phyloP scores from a whole-genome alignment of 2,888 invertebrate species.

The Villa cingulata region DNA sequence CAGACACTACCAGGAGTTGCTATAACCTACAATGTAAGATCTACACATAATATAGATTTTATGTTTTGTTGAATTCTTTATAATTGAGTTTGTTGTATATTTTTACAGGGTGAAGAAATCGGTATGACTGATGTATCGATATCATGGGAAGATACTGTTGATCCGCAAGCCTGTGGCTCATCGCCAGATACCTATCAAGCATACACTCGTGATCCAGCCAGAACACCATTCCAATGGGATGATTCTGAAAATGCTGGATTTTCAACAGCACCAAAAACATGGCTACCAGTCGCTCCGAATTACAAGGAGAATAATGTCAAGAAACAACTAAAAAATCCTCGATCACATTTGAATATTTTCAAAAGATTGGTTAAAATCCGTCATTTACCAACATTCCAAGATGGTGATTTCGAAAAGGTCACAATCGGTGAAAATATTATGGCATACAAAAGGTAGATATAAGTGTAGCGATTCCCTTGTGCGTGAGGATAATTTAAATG shows the following conservation, averaged over 20 bases:
- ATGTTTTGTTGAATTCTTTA: no score
- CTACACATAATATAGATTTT: no score
- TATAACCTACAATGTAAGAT: slow-evolving; percentile 61
- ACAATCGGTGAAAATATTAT: slow-evolving; percentile 25
- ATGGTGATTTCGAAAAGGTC: slow-evolving; percentile 22
- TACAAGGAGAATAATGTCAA: slow-evolving; percentile 26
- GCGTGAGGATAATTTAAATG: background rate
- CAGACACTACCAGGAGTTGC: slow-evolving; percentile 71
- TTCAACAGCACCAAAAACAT: slow-evolving; percentile 18
- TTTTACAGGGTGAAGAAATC: slow-evolving; percentile 52
- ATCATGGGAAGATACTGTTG: slow-evolving; percentile 46
- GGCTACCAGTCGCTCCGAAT: slow-evolving; percentile 20
- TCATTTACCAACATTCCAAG: slow-evolving; percentile 33
- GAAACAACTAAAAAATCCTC: slow-evolving; percentile 34
- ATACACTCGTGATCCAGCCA: slow-evolving; percentile 39
- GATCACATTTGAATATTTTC: slow-evolving; percentile 45
- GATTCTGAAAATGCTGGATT: slow-evolving; percentile 30
- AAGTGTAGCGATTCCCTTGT: background rate
- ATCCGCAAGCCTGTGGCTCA: slow-evolving; percentile 45
- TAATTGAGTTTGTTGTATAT: no score
- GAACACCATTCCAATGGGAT: slow-evolving; percentile 52
- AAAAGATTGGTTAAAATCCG: slow-evolving; percentile 36
- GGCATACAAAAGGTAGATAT: slow-evolving; percentile 25
- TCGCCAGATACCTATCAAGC: slow-evolving; percentile 39
- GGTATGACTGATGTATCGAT: slow-evolving; percentile 45